Evolutionary conservation across 2,888 invertebrate genomes (phyloP), one percentile per base, ranked within the genome.

Genomic region (Caenorhabditis macrosperma): DNA sequence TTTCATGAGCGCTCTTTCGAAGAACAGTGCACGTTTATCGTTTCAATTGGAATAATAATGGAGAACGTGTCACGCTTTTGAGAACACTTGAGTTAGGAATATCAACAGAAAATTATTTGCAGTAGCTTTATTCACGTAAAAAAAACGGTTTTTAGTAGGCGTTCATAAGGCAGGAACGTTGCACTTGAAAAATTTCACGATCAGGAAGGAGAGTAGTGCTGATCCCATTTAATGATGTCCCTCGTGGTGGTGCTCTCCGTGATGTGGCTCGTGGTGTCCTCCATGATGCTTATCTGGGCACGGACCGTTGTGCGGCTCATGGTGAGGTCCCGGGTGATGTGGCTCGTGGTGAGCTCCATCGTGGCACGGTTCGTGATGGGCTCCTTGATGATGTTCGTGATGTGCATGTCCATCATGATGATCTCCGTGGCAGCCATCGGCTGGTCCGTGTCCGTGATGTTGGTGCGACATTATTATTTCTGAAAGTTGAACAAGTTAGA

Each of bases 381-480:
- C 57, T 46, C 57, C 74, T 10, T 46, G 46, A 15, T 75, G 66
- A 2, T 35, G 57, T 28, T 60, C 38, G 41, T 55, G 54, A n/a
- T n/a, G n/a, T n/a, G n/a, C n/a, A 9, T 74, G 54, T n/a, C 44
- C 66, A 12, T 59, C 67, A 17, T 75, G 52, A 28, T 76, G 76
- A 17, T 50, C 75, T 20, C 46, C 22, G 30, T 74, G 66, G 30
- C 59, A 66, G 22, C 46, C 46, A 12, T 76, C 76, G 22, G 10
- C 26, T 17, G 61, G 57, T 50, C 63, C 68, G 63, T 64, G 74
- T 35, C 46, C 63, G 59, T 64, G 63, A 48, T 54, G 48, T 63
- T 72, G 74, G 44, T 64, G 59, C 35, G 74, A 74, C 74, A 74
- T 74, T 0, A 2, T 52, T n/a, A 4, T 20, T 15, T 22, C 54